These are phyloP conservation scores for Cephus cinctus DNA, from an alignment of 1,140 invertebrate genomes.

Conservation along the genomic window DNA sequence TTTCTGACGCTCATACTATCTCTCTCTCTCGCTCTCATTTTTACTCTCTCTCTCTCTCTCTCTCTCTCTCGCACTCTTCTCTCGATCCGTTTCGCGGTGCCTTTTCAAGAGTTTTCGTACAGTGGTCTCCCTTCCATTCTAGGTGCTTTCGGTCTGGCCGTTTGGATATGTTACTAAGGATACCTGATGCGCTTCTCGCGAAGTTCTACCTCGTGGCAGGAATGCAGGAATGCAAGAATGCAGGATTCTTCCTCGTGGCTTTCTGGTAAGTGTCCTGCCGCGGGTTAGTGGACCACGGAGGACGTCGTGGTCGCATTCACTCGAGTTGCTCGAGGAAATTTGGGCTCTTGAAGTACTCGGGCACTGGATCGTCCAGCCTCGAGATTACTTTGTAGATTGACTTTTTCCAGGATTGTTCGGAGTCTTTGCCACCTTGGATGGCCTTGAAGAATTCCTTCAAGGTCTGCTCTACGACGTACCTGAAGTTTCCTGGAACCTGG, in stretches of 20 bases:
- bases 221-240: too few relatives aligned
- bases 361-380: constrained; percentile 95
- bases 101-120: background rate
- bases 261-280: too few relatives aligned
- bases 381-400: constrained; percentile 99
- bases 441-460: constrained; percentile 98
- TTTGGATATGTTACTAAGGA: constrained; percentile 33
- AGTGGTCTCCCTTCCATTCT: background rate
- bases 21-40: constrained; percentile 3
- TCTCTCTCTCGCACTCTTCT: constrained; percentile 14
- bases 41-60: constrained; percentile 1
- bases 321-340: constrained; percentile 99
- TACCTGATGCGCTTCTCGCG: constrained; percentile 37
- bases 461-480: constrained; percentile 95
- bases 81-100: constrained; percentile 34
- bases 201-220: constrained; percentile 14
- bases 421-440: constrained; percentile 91
- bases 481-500: constrained; percentile 96
- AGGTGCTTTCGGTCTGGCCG: background rate
- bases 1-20: constrained; percentile 14
- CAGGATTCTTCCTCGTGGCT: background rate
- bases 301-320: constrained; percentile 60
- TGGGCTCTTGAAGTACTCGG: constrained; percentile 99
- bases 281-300: background rate
- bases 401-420: constrained; percentile 99